Conservation (phyloP, 2,797 vertebrate genomes). For the Falco rusticolus region DNA sequence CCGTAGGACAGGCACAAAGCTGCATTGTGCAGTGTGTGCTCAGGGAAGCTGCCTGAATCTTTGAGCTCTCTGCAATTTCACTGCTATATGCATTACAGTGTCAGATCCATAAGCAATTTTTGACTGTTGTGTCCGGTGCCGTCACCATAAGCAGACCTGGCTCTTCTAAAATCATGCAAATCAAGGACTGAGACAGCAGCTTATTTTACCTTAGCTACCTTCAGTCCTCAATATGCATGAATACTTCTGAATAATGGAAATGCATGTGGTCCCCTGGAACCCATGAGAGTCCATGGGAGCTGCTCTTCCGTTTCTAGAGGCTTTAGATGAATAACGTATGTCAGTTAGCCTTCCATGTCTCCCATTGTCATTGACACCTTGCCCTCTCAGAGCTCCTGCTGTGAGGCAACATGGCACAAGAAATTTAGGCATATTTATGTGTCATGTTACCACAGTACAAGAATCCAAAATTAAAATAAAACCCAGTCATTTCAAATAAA, state of each 20-base stretch:
- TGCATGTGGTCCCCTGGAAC: neutral
- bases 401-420: neutral
- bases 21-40: neutral
- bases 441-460: neutral
- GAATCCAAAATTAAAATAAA: neutral
- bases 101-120: neutral
- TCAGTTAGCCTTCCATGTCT: neutral
- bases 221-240: neutral
- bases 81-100: neutral
- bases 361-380: neutral
- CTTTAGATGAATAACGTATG: neutral
- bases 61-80: neutral
- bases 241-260: neutral
- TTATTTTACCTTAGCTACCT: neutral
- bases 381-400: neutral
- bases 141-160: neutral
- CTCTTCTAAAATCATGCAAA: neutral
- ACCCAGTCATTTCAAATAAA: neutral
- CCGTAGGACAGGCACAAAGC: neutral
- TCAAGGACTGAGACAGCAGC: neutral
- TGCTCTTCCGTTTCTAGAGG: neutral
- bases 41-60: neutral
- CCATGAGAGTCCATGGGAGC: neutral
- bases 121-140: neutral
- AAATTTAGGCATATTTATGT: neutral